Percentiles rank a stretch among this genome's conserved stretches.
These are phyloP conservation scores for Enteromius anoplus DNA, from an alignment of 2,797 vertebrate species.

Conservation along the genomic window DNA sequence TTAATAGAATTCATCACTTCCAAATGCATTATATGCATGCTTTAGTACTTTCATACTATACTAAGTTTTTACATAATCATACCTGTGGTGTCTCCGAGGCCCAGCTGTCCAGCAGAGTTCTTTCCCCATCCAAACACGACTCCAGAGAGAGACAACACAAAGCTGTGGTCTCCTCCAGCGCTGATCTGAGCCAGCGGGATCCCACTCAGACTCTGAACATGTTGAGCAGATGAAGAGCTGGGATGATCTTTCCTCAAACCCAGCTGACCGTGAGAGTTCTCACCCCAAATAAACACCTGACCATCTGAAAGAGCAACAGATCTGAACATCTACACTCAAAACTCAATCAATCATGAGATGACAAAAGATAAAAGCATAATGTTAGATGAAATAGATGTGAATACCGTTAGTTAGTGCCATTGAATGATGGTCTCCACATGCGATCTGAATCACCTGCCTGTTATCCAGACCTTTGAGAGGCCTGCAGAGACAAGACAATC, in stretches of 20 bases:
- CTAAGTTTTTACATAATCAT: no score
- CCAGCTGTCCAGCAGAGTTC: constrained; percentile 84
- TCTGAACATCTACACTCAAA: neutral
- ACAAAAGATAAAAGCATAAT: no score
- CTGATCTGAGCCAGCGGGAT: constrained; percentile 81
- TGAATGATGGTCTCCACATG: constrained; percentile 59
- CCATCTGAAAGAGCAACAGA: constrained; percentile 69
- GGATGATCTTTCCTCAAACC: constrained; percentile 82
- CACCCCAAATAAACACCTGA: constrained; percentile 89
- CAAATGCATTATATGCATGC: neutral
- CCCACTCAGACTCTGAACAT: constrained; percentile 72
- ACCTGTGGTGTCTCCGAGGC: constrained; percentile 83
- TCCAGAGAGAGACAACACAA: constrained; percentile 84
- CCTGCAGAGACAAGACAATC: constrained; percentile 5
- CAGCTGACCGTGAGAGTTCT: constrained; percentile 90
- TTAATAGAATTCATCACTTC: neutral
- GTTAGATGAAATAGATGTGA: neutral
- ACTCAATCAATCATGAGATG: neutral
- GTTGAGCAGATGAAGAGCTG: constrained; percentile 67
- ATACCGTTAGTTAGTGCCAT: constrained; percentile 49
- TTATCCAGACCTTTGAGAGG: constrained; percentile 16
- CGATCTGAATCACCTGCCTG: constrained; percentile 50
- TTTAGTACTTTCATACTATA: no score
- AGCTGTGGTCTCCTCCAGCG: constrained; percentile 86
- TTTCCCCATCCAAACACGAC: constrained; percentile 85